Percentiles rank a stretch among this genome's conserved stretches.
Conservation (phyloP, 2,113 vertebrate genomes). For the Carassius auratus region DNA sequence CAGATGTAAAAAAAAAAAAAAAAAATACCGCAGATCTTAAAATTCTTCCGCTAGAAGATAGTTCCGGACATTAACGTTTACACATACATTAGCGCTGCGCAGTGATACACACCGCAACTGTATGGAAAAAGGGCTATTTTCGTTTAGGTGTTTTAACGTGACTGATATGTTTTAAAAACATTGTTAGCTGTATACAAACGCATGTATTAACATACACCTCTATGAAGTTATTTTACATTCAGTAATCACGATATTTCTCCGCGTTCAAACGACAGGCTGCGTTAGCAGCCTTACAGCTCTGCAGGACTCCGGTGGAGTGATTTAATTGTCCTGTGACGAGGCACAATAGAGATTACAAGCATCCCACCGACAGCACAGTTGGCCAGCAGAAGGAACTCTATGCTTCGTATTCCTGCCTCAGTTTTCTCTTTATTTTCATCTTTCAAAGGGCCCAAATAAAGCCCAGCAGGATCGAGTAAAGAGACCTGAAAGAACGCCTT, state of each 20-base stretch:
- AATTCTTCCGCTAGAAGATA: not conserved
- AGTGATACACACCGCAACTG: too few species aligned
- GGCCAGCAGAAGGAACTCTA: slow-evolving; percentile 76
- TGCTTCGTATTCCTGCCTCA: slow-evolving; percentile 78
- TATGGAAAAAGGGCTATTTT: too few species aligned
- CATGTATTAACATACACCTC: not conserved
- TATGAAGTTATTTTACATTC: not conserved
- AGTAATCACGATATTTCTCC: not conserved
- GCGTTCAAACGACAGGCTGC: not conserved
- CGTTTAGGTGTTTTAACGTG: not conserved
- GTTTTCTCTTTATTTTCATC: slow-evolving; percentile 78
- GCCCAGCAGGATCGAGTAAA: slow-evolving; percentile 86
- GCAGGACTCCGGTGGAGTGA: slow-evolving; percentile 44
- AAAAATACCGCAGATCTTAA: not conserved
- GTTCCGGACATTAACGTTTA: not conserved
- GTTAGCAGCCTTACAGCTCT: too few species aligned
- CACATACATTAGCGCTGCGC: too few species aligned
- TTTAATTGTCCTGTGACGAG: slow-evolving; percentile 83
- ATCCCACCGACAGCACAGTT: slow-evolving; percentile 79
- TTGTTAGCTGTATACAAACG: not conserved
- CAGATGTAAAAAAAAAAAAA: not conserved
- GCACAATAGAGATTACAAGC: slow-evolving; percentile 82
- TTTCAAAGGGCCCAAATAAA: slow-evolving; percentile 84
- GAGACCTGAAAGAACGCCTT: slow-evolving; percentile 76
- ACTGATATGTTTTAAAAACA: not conserved